phyloP scores from a whole-genome alignment of 2,888 invertebrate species.

The Metacarcinus magister region DNA sequence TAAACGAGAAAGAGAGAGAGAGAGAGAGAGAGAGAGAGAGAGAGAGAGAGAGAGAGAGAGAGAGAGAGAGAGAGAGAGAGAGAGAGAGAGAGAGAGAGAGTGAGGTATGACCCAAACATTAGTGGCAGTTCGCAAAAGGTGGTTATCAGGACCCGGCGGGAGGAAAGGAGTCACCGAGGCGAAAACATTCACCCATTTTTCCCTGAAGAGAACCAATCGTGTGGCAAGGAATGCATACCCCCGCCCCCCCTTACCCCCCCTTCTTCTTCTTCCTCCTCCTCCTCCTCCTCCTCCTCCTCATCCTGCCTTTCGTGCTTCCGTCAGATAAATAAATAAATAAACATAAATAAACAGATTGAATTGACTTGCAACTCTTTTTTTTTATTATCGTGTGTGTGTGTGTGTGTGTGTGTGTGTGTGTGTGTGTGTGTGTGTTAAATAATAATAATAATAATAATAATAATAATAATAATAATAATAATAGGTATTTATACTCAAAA shows the following conservation, averaged over 20 bases:
- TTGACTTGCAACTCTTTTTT: too few relatives aligned
- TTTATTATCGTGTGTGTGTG: too few relatives aligned
- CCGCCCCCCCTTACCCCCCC: neutral
- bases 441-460: too few relatives aligned
- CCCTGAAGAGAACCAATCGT: conserved; percentile 56
- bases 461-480: too few relatives aligned
- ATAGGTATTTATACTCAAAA: too few relatives aligned
- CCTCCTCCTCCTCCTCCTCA: neutral
- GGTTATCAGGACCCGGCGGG: conserved; percentile 42
- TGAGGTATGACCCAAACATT: neutral
- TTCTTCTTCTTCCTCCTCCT: neutral
- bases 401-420: too few relatives aligned
- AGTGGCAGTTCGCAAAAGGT: neutral
- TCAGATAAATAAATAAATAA: neutral
- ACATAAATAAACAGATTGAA: neutral
- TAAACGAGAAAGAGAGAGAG: neutral
- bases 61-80: neutral
- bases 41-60: conserved; percentile 47
- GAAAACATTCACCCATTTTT: conserved; percentile 41
- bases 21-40: neutral
- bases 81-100: conserved; percentile 16
- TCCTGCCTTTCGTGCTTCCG: neutral
- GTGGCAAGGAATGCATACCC: conserved; percentile 35
- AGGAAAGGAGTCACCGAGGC: neutral
- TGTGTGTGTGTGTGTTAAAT: too few relatives aligned